Percentiles rank a stretch among this genome's conserved stretches.
Evolutionary conservation across 2,113 vertebrate genomes (phyloP).

Genomic region (sheep (Ovis aries)): DNA sequence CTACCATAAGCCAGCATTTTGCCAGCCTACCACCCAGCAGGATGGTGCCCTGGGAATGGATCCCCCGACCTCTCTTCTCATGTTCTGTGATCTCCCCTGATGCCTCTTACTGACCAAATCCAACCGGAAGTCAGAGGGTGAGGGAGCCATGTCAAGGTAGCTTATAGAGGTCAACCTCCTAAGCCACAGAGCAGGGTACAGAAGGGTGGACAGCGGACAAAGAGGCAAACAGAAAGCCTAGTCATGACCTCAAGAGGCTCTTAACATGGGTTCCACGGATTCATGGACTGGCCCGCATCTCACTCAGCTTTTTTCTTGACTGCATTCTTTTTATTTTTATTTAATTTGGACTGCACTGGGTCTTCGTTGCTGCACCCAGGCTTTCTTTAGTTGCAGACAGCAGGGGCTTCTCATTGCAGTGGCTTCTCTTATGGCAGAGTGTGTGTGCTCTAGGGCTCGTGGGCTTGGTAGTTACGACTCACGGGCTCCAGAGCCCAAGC

Average conservation of each 20-base stretch:
- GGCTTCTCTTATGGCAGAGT: neutral
- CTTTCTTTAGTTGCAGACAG: neutral
- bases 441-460: neutral
- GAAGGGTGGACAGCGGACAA: neutral
- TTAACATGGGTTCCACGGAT: neutral
- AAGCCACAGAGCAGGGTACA: neutral
- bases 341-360: neutral
- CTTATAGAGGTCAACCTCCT: neutral
- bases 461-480: neutral
- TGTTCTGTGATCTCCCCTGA: neutral
- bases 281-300: too few relatives aligned
- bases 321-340: neutral
- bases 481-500: neutral
- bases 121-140: neutral
- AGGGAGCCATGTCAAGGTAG: neutral
- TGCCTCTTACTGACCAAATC: neutral
- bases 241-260: neutral
- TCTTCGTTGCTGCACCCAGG: neutral
- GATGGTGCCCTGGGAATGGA: neutral
- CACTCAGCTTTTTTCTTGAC: neutral
- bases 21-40: neutral
- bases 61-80: neutral
- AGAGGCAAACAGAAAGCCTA: neutral
- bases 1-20: neutral
- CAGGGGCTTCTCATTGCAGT: neutral